Percentiles rank a stretch among this genome's conserved stretches.
phyloP scores from a whole-genome alignment of 1,140 invertebrate genomes.

The Saxidomus purpurata region DNA sequence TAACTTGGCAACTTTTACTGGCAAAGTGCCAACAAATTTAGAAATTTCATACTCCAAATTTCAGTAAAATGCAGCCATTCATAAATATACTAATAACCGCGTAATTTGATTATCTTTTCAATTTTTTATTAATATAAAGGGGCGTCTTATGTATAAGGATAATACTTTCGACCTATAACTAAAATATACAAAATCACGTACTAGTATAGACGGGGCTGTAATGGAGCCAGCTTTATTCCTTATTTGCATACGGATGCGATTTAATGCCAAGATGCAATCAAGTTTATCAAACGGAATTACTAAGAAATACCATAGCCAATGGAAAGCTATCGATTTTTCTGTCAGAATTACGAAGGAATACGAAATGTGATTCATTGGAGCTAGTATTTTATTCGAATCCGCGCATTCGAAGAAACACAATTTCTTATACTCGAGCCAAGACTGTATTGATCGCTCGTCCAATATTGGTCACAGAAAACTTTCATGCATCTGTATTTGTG shows the following conservation, averaged over 20 bases:
- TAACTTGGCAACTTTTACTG: too few species aligned
- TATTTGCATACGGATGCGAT: background rate
- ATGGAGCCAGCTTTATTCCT: background rate
- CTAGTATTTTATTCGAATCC: conserved; percentile 44
- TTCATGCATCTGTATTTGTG: background rate
- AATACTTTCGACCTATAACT: too few species aligned
- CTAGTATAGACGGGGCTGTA: background rate
- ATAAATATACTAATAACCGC: too few species aligned
- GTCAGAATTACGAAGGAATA: conserved; percentile 3
- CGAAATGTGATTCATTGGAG: conserved; percentile 29
- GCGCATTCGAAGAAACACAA: conserved; percentile 35
- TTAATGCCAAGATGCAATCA: conserved; percentile 22
- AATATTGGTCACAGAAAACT: background rate
- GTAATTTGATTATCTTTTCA: too few species aligned
- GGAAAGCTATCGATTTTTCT: conserved; percentile 44
- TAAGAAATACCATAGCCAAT: background rate
- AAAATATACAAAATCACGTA: too few species aligned
- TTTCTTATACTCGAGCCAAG: background rate
- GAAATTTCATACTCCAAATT: too few species aligned
- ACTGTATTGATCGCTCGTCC: background rate
- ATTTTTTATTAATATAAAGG: too few species aligned
- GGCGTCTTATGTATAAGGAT: too few species aligned
- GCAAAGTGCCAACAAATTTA: too few species aligned
- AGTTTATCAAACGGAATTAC: conserved; percentile 29
- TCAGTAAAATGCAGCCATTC: too few species aligned